A percentile compares a stretch with the other conserved stretches of the same genome.
Evolutionary conservation across 2,113 vertebrate species (phyloP).

Genomic region (Urocynchramus pylzowi): DNA sequence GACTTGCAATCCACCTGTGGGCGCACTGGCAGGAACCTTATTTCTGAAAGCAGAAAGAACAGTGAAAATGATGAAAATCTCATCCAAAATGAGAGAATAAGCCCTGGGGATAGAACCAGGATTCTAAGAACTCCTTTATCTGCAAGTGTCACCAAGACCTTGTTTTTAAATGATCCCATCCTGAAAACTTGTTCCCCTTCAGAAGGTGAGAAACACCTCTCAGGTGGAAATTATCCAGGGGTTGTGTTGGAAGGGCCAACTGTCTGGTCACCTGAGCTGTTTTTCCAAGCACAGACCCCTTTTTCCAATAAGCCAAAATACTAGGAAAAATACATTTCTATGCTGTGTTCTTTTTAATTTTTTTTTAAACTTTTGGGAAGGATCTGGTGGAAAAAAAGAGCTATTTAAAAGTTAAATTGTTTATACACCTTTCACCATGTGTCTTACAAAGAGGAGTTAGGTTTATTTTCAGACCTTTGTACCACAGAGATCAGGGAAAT

Average conservation of each 20-base stretch:
- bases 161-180: background rate
- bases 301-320: background rate
- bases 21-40: background rate
- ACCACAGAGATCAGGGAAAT: background rate
- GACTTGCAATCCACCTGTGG: background rate
- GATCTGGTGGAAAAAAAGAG: background rate
- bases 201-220: background rate
- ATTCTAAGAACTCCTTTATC: background rate
- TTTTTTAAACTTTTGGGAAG: background rate
- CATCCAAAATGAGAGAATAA: background rate
- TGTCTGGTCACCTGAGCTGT: slow-evolving; percentile 78
- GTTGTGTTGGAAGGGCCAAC: background rate
- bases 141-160: background rate
- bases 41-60: slow-evolving; percentile 14
- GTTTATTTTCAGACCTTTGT: background rate
- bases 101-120: background rate
- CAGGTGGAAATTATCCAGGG: background rate
- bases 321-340: background rate
- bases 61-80: background rate
- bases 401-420: background rate
- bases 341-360: background rate
- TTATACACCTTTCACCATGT: background rate
- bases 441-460: background rate
- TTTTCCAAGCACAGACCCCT: slow-evolving; percentile 3
- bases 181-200: background rate